Conservation (phyloP, 2,797 vertebrate species). For the Tadarida brasiliensis region DNA sequence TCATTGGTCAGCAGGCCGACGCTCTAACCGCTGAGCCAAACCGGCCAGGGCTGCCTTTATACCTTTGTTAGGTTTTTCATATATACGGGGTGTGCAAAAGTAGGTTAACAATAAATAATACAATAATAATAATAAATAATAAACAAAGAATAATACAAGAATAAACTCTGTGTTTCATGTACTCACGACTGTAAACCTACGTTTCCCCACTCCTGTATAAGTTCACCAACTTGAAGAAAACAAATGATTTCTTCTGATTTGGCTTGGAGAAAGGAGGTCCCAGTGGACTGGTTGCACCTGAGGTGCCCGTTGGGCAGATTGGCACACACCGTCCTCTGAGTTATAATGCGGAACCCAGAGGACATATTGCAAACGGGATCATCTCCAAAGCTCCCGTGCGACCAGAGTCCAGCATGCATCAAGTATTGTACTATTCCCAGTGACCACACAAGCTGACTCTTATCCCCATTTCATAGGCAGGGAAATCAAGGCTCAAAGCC, state of each 20-base stretch:
- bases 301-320: accelerated
- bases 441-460: not conserved
- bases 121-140: not conserved
- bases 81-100: not conserved
- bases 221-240: not conserved
- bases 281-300: not conserved
- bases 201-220: not conserved
- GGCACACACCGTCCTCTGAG: not conserved
- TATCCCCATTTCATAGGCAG: not conserved
- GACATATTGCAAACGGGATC: not conserved
- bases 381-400: not conserved
- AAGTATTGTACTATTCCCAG: not conserved
- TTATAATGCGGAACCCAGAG: not conserved
- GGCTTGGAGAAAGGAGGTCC: not conserved
- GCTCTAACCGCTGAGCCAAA: too few relatives aligned
- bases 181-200: not conserved
- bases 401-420: accelerated
- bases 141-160: not conserved
- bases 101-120: not conserved
- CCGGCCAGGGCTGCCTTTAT: not conserved
- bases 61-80: not conserved
- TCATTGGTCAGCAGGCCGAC: too few relatives aligned
- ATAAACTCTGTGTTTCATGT: not conserved
- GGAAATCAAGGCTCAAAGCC: not conserved
- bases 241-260: not conserved